Conservation (phyloP, 2,113 vertebrate species). For the Raja brachyura region DNA sequence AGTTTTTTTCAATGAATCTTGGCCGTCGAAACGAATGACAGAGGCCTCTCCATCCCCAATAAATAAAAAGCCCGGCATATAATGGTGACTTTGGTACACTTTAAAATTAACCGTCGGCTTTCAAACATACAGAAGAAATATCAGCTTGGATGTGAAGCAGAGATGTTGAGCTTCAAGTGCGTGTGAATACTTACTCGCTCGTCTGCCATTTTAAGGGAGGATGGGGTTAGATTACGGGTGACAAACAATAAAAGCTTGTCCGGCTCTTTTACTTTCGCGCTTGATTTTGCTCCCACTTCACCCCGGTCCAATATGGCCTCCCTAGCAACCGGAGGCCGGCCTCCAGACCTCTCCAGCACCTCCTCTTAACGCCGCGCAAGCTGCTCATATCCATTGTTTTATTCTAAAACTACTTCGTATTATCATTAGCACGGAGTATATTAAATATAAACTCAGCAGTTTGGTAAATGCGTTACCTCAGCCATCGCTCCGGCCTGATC, state of each 20-base stretch:
- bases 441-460: no score
- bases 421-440: no score
- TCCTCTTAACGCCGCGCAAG: no score
- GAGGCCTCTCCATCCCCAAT: not conserved
- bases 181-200: slow-evolving; percentile 16
- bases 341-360: not conserved
- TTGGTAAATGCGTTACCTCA: no score
- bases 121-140: not conserved
- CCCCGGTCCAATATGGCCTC: slow-evolving; percentile 32
- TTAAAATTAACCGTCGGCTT: not conserved
- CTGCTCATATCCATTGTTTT: no score
- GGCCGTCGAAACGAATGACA: not conserved
- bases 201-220: slow-evolving; percentile 28
- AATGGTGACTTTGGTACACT: not conserved
- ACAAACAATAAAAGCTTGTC: not conserved
- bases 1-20: no score
- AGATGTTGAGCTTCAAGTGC: not conserved
- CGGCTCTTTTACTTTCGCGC: slow-evolving; percentile 23
- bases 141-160: not conserved
- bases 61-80: not conserved
- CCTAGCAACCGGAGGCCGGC: not conserved
- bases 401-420: no score
- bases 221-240: not conserved
- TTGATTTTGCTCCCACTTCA: slow-evolving; percentile 24
- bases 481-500: no score